phyloP scores from a whole-genome alignment of 1,140 invertebrate genomes.

The Leguminivora glycinivorella region DNA sequence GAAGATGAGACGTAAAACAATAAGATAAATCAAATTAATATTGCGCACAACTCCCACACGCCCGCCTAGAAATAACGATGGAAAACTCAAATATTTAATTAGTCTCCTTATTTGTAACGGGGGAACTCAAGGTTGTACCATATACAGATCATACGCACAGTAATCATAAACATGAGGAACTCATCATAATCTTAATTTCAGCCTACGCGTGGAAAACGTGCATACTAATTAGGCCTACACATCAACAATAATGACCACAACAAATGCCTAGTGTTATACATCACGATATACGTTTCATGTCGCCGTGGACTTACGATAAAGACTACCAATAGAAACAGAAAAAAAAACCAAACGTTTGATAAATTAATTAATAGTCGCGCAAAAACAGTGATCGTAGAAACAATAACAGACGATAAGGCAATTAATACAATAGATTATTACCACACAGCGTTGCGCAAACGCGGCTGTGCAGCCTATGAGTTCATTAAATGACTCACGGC shows the following conservation, averaged over 20 bases:
- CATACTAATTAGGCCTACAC: conserved; percentile 48
- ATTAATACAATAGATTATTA: conserved; percentile 38
- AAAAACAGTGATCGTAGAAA: conserved; percentile 28
- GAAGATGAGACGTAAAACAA: conserved; percentile 29
- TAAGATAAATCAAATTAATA: conserved; percentile 54
- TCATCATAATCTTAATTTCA: conserved; percentile 67
- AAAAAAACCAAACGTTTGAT: conserved; percentile 1
- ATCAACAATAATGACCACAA: conserved; percentile 15
- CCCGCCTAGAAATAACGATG: conserved; percentile 54
- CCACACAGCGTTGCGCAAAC: conserved; percentile 33
- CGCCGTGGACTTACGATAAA: background rate
- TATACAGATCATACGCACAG: conserved; percentile 56
- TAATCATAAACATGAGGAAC: conserved; percentile 67
- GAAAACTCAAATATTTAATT: conserved; percentile 72
- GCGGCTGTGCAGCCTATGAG: conserved; percentile 41
- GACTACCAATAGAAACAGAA: background rate
- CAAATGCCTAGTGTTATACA: background rate
- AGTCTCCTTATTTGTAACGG: conserved; percentile 63
- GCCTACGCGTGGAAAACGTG: conserved; percentile 65
- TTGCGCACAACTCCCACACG: conserved; percentile 56
- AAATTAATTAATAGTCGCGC: conserved; percentile 14
- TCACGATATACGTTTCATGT: background rate
- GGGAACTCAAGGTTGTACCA: conserved; percentile 64
- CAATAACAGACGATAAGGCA: conserved; percentile 36
- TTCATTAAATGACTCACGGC: conserved; percentile 47